phyloP scores from a whole-genome alignment of 2,888 invertebrate species.

The Parnassius mnemosyne region DNA sequence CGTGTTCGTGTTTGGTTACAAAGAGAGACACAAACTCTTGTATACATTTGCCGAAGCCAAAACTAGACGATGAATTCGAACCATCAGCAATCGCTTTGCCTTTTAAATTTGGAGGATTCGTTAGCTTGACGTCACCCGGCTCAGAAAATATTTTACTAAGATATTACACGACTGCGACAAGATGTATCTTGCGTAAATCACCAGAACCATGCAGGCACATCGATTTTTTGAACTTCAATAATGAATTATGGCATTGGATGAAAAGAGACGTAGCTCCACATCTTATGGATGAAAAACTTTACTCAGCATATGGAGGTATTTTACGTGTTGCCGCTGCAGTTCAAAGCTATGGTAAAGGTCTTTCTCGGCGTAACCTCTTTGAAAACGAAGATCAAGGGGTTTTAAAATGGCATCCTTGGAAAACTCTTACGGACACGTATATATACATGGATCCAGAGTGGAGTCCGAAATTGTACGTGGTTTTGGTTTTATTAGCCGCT shows the following conservation, averaged over 20 bases:
- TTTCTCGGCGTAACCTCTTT: slow-evolving; percentile 59
- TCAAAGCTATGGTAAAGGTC: slow-evolving; percentile 64
- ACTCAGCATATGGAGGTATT: slow-evolving; percentile 65
- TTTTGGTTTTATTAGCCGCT: slow-evolving; percentile 48
- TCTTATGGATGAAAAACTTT: slow-evolving; percentile 62
- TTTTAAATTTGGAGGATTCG: slow-evolving; percentile 55
- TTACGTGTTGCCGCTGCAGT: slow-evolving; percentile 68
- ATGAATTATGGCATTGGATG: slow-evolving; percentile 73
- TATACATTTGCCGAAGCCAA: slow-evolving; percentile 61
- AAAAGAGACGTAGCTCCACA: slow-evolving; percentile 66
- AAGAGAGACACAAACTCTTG: slow-evolving; percentile 61
- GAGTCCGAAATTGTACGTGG: slow-evolving; percentile 54
- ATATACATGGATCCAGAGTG: slow-evolving; percentile 53
- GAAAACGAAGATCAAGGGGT: slow-evolving; percentile 39
- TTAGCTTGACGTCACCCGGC: slow-evolving; percentile 51
- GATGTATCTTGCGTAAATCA: slow-evolving; percentile 61
- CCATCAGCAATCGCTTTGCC: slow-evolving; percentile 64
- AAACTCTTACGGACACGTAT: slow-evolving; percentile 46
- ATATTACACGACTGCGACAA: slow-evolving; percentile 64
- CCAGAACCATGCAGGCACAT: slow-evolving; percentile 59
- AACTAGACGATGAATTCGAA: slow-evolving; percentile 49
- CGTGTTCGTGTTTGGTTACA: slow-evolving; percentile 53
- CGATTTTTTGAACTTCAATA: slow-evolving; percentile 68
- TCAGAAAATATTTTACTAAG: slow-evolving; percentile 62
- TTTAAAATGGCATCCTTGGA: slow-evolving; percentile 59